Conservation (phyloP, 37 sponge, comb jelly and placozoan species). For the Hexactinellida sp. region DNA sequence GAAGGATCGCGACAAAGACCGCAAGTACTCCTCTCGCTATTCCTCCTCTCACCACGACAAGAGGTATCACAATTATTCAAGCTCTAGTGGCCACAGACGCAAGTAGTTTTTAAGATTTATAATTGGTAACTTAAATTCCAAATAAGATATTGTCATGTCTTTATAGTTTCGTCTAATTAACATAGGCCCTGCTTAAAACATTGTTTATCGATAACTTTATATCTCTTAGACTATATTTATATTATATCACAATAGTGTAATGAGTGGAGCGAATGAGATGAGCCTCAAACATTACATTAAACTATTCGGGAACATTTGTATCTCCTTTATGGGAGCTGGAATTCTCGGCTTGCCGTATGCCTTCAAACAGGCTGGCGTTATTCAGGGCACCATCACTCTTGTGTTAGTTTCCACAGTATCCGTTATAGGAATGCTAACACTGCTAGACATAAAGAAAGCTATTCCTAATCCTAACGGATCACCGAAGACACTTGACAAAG, state of each 20-base stretch:
- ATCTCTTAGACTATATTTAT: too few relatives aligned
- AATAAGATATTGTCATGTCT: too few relatives aligned
- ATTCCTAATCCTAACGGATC: background rate
- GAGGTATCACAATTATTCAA: background rate
- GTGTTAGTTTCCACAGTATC: background rate
- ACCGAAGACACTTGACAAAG: background rate
- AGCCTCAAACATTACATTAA: constrained; percentile 29
- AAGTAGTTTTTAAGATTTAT: background rate
- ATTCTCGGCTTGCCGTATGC: constrained; percentile 89
- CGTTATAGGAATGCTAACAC: background rate
- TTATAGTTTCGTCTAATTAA: too few relatives aligned
- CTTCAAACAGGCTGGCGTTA: constrained; percentile 61
- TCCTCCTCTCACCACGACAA: background rate
- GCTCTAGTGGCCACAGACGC: background rate
- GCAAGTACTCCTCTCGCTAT: background rate
- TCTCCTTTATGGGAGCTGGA: constrained; percentile 92
- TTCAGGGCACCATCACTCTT: background rate
- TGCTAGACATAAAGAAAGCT: background rate
- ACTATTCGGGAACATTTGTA: constrained; percentile 85
- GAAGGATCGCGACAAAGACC: background rate
- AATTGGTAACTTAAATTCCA: too few relatives aligned
- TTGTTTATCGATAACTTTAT: too few relatives aligned
- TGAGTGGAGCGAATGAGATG: background rate
- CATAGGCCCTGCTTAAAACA: too few relatives aligned
- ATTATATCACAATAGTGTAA: background rate